Base-by-base conservation (phyloP, 2,797 vertebrate genomes). In the Rhinatrema bivittatum region DNA sequence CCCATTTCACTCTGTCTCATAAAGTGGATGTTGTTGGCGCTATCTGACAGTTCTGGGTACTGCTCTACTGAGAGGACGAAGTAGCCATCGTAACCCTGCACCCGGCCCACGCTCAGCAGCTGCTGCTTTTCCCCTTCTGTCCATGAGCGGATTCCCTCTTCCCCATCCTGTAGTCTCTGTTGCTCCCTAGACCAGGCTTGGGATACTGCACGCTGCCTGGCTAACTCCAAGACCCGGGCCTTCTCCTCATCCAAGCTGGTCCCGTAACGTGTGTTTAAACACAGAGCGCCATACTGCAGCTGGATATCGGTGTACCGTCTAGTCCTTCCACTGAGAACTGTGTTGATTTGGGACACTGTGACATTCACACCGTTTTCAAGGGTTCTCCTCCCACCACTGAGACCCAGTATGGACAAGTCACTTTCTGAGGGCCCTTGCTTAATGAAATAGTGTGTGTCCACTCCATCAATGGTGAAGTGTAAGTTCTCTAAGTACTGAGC, bases 1-100 rank as follows among this genome's bases (percentile, higher is more conserved):
- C 95, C 96, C 94, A 96, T 97, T 73, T 99, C 96, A n/a, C 89
- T 98, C 88, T 98, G 96, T 89, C 94, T 89, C 94, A 99, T 89
- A 79, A 99, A 98, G 65, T 97, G 91, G 77, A 99, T 85, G 70
- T 98, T 99, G 86, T 88, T 94, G 57, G 89, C 84, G 67, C 90
- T 97, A 86, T 99, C 96, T 19, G 94, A 91, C 65, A 99, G 86
- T 89, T 99, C 91, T 0, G 96, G 95, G 65, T 97, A 97, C 74
- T 97, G 94, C 76, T 99, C 95, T 8, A 94, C 90, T 1, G 96
- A 93, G 57, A 96, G 89, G 42, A 93, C 88, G 42, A 95, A 98
- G 73, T 88, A 97, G 50, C 95, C 95, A 0, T 99, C 94, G 9
- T 97, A 98, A 74, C 94, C 94, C 68, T 91, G 91, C 50, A 95